Conservation (phyloP, 2,113 vertebrate species). For the Machaerirhynchus nigripectus region DNA sequence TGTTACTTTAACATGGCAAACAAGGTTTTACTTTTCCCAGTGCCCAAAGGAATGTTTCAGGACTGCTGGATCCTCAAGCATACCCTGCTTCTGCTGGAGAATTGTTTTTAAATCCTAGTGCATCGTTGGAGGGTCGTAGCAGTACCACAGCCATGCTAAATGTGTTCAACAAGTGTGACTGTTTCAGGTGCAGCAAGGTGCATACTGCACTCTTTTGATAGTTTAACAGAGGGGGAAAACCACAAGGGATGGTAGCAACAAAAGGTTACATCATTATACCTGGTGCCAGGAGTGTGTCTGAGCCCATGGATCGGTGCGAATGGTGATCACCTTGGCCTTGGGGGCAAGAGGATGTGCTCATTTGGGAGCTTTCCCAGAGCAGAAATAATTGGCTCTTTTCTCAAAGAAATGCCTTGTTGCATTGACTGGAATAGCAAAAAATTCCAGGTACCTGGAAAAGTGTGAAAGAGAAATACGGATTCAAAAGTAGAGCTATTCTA, state of each 20-base stretch:
- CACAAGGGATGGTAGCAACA: not conserved
- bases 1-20: not conserved
- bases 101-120: not conserved
- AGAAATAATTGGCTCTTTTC: constrained; percentile 87
- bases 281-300: constrained; percentile 82
- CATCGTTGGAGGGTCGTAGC: fast-evolving
- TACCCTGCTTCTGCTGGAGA: constrained; percentile 67
- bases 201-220: not conserved
- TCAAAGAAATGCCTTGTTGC: constrained; percentile 80
- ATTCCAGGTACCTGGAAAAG: constrained; percentile 79
- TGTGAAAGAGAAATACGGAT: not conserved
- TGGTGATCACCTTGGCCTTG: constrained; percentile 82
- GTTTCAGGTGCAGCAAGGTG: not conserved
- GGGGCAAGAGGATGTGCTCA: constrained; percentile 76
- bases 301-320: constrained; percentile 83
- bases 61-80: constrained; percentile 70
- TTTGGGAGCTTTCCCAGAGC: constrained; percentile 78
- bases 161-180: not conserved
- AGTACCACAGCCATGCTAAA: not conserved
- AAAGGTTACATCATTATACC: constrained; percentile 49
- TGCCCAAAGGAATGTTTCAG: constrained; percentile 59
- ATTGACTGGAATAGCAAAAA: constrained; percentile 78
- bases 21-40: not conserved
- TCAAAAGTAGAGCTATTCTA: not conserved
- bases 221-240: not conserved